Evolutionary conservation across 2,113 vertebrate genomes (phyloP).

Genomic region (Cyrtonyx montezumae): DNA sequence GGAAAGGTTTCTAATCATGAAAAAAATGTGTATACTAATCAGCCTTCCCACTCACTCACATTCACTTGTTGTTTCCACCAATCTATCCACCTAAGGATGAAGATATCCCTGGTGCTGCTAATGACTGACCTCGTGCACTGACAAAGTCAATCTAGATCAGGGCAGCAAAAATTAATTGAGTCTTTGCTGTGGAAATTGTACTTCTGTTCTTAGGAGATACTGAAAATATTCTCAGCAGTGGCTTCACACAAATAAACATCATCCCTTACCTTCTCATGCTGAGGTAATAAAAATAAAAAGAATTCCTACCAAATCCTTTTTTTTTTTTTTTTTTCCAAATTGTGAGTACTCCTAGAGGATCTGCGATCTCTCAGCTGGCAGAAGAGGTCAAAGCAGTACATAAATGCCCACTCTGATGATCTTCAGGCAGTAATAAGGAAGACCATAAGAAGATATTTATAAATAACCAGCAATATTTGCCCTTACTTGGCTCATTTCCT

Average conservation of each 20-base stretch:
- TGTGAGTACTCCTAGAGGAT: background rate
- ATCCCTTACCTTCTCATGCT: background rate
- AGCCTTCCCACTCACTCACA: background rate
- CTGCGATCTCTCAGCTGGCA: conserved; percentile 21
- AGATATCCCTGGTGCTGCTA: conserved; percentile 11
- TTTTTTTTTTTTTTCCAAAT: background rate
- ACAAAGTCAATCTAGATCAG: conserved; percentile 43
- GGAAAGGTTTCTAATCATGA: background rate
- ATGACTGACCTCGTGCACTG: conserved; percentile 13
- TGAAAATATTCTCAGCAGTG: background rate
- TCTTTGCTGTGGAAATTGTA: conserved; percentile 7
- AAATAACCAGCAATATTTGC: conserved; percentile 20
- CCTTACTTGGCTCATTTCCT: conserved; percentile 42
- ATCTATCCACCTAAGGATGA: background rate
- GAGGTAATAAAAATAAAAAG: background rate
- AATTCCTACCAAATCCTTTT: background rate
- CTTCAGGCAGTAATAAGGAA: conserved; percentile 23
- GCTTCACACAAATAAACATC: background rate
- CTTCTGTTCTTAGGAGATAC: conserved; percentile 6
- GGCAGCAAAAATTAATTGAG: conserved; percentile 50
- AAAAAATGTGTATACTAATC: background rate
- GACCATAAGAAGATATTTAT: conserved; percentile 1
- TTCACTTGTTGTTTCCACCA: background rate
- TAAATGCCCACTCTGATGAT: conserved; percentile 19
- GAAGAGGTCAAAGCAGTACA: conserved; percentile 48